A percentile compares a stretch with the other conserved stretches of the same genome.
Evolutionary conservation across 2,888 invertebrate genomes (phyloP).

Genomic region (Cerastis leucographa): DNA sequence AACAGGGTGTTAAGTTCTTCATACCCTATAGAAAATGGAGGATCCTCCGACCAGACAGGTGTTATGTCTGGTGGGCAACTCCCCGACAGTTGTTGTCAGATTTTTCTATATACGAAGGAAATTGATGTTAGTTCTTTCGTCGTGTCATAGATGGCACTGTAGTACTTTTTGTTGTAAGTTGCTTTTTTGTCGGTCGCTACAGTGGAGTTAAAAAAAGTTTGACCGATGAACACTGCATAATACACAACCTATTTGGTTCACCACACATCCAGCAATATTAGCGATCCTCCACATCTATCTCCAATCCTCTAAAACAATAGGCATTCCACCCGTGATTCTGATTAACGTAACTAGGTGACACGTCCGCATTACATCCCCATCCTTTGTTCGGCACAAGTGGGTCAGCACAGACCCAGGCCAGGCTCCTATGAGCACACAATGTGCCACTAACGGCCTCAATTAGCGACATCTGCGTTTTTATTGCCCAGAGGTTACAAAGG

Average conservation of each 20-base stretch:
- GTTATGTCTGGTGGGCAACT: too few relatives aligned
- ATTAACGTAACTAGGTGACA: slow-evolving; percentile 45
- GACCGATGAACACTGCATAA: not conserved
- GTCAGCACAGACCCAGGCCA: slow-evolving; percentile 48
- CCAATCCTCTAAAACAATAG: slow-evolving; percentile 43
- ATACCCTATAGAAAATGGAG: too few relatives aligned
- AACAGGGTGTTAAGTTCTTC: too few relatives aligned
- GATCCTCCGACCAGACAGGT: too few relatives aligned
- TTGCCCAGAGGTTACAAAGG: slow-evolving; percentile 63
- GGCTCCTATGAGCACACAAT: slow-evolving; percentile 50
- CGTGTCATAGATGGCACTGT: too few relatives aligned
- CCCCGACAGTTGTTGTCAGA: too few relatives aligned
- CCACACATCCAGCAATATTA: not conserved
- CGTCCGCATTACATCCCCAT: slow-evolving; percentile 26
- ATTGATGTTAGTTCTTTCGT: too few relatives aligned
- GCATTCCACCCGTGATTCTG: slow-evolving; percentile 36
- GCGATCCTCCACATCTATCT: not conserved
- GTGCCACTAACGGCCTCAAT: slow-evolving; percentile 58
- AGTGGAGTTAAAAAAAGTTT: not conserved
- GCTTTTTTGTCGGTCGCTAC: too few relatives aligned
- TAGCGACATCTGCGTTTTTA: slow-evolving; percentile 69
- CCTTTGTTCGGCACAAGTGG: slow-evolving; percentile 55
- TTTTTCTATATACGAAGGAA: too few relatives aligned
- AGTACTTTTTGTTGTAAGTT: too few relatives aligned
- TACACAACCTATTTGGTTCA: not conserved